phyloP scores from a whole-genome alignment of 1,140 invertebrate genomes.

The Hycleus phaleratus region DNA sequence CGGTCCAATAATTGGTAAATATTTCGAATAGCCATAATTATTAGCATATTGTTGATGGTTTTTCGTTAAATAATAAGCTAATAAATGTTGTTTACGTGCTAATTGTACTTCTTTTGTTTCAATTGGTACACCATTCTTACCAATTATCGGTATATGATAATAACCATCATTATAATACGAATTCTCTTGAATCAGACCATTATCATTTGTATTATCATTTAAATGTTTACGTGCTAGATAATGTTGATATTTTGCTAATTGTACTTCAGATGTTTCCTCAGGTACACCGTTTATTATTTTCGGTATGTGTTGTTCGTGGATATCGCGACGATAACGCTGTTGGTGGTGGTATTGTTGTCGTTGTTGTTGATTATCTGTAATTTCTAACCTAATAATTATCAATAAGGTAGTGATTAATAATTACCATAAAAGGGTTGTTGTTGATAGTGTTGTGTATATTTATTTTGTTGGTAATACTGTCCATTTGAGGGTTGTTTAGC shows the following conservation, averaged over 20 bases:
- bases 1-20: slow-evolving; percentile 3
- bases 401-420: neutral
- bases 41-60: neutral
- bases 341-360: slow-evolving; percentile 34
- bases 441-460: neutral
- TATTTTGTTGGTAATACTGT: neutral
- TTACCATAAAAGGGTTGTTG: neutral
- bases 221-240: neutral
- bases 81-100: slow-evolving; percentile 49
- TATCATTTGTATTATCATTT: neutral
- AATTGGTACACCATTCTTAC: slow-evolving; percentile 46
- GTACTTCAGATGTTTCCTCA: slow-evolving; percentile 13
- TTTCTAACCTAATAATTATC: neutral
- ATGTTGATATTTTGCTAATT: slow-evolving; percentile 7
- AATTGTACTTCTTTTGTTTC: slow-evolving; percentile 51
- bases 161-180: neutral
- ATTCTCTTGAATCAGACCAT: neutral
- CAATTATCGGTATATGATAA: slow-evolving; percentile 33
- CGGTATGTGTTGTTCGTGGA: slow-evolving; percentile 22
- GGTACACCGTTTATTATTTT: slow-evolving; percentile 40
- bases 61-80: slow-evolving; percentile 30
- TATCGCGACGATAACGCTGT: neutral
- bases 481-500: slow-evolving; percentile 2
- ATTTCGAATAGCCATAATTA: slow-evolving; percentile 3
- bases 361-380: slow-evolving; percentile 21